Conservation (phyloP, 1,140 invertebrate species). For the Papilio aristodemus region DNA sequence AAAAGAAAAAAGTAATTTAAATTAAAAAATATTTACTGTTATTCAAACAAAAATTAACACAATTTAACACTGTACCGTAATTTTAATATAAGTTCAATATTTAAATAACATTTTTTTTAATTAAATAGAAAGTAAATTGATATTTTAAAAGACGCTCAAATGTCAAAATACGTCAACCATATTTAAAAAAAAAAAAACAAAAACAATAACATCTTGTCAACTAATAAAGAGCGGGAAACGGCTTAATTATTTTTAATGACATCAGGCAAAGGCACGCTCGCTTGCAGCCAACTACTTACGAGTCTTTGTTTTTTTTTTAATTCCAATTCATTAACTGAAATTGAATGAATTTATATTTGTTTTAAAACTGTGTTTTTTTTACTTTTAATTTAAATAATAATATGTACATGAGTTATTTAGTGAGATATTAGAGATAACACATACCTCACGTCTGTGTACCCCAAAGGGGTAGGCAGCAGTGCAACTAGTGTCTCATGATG, state of each 20-base stretch:
- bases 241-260: constrained; percentile 28
- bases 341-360: neutral
- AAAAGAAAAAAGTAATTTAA: no score
- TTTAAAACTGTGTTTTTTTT: neutral
- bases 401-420: no score
- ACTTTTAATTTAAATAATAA: no score
- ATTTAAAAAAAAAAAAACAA: constrained; percentile 17
- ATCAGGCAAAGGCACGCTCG: constrained; percentile 1
- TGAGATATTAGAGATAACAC: no score
- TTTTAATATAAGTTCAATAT: no score
- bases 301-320: neutral
- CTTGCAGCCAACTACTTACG: neutral
- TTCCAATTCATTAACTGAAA: neutral
- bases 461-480: no score
- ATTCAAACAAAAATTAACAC: no score
- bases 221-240: constrained; percentile 14
- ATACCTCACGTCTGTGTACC: no score
- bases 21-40: no score
- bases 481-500: no score
- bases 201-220: neutral
- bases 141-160: neutral
- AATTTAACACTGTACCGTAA: no score
- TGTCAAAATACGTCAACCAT: neutral
- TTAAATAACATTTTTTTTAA: neutral
- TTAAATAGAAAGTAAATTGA: neutral